Evolutionary conservation across 2,888 invertebrate species (phyloP).

Genomic region (Tenthredo amoena): DNA sequence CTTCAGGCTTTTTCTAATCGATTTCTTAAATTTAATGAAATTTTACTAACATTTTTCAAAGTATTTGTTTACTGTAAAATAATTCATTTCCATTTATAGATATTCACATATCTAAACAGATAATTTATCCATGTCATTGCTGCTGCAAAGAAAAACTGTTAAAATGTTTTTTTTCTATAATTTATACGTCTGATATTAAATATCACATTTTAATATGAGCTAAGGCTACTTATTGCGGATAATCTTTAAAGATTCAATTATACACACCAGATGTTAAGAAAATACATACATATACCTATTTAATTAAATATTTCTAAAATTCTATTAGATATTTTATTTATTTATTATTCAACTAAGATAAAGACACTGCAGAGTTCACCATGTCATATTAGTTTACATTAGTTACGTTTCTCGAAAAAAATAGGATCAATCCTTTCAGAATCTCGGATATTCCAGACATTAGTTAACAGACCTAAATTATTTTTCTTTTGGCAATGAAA

Average conservation of each 20-base stretch:
- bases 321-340: not conserved
- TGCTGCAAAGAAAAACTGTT: not conserved
- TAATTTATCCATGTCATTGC: not conserved
- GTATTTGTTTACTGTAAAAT: not conserved
- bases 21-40: not conserved
- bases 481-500: not conserved
- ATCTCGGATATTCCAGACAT: not conserved
- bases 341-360: not conserved
- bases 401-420: not conserved
- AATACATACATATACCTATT: not conserved
- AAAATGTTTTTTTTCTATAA: not conserved
- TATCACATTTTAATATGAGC: not conserved
- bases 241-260: not conserved
- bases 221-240: not conserved
- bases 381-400: not conserved
- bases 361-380: not conserved
- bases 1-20: not conserved
- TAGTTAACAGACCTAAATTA: not conserved
- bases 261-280: not conserved
- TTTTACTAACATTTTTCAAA: not conserved
- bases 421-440: not conserved
- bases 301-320: not conserved
- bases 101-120: slow-evolving; percentile 8
- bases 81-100: not conserved
- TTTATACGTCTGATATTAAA: not conserved